Percentiles rank a stretch among this genome's conserved stretches.
Evolutionary conservation across 2,797 vertebrate species (phyloP).

Genomic region (Enteromius afrohamiltoni): DNA sequence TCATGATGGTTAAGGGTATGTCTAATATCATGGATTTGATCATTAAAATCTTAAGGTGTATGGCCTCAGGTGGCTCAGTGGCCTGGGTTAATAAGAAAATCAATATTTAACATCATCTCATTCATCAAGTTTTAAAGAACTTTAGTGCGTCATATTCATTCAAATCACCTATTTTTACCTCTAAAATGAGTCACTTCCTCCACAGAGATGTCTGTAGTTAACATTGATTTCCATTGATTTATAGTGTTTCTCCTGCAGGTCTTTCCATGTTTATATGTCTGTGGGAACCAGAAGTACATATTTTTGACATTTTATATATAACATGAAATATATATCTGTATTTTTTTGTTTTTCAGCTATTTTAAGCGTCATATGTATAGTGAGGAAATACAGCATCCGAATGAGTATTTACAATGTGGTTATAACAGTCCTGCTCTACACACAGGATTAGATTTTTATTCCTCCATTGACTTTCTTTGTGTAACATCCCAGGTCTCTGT

Average conservation of each 20-base stretch:
- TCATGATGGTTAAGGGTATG: slow-evolving; percentile 13
- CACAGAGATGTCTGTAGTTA: slow-evolving; percentile 7
- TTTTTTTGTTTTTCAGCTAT: not conserved
- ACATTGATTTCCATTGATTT: slow-evolving; percentile 5
- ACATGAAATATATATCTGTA: not conserved
- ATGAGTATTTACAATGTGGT: not conserved
- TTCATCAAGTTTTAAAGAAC: slow-evolving; percentile 42
- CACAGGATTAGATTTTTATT: slow-evolving; percentile 29
- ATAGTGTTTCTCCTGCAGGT: not conserved
- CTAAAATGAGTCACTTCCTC: slow-evolving; percentile 3
- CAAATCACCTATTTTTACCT: slow-evolving; percentile 1
- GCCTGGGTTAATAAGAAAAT: slow-evolving; percentile 51
- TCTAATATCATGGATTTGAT: slow-evolving; percentile 21
- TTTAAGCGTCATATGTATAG: not conserved
- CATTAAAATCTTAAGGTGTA: slow-evolving; percentile 26
- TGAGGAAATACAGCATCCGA: not conserved
- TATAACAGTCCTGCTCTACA: not conserved
- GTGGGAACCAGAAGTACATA: not conserved
- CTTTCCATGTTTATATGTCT: not conserved
- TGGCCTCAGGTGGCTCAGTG: slow-evolving; percentile 35
- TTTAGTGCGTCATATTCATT: not conserved
- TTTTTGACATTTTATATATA: not conserved
- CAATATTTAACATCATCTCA: slow-evolving; percentile 57
- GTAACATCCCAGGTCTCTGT: slow-evolving; percentile 61
- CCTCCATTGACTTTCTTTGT: slow-evolving; percentile 44